Conservation (phyloP, 2,888 invertebrate genomes). For the Apamea crenata region DNA sequence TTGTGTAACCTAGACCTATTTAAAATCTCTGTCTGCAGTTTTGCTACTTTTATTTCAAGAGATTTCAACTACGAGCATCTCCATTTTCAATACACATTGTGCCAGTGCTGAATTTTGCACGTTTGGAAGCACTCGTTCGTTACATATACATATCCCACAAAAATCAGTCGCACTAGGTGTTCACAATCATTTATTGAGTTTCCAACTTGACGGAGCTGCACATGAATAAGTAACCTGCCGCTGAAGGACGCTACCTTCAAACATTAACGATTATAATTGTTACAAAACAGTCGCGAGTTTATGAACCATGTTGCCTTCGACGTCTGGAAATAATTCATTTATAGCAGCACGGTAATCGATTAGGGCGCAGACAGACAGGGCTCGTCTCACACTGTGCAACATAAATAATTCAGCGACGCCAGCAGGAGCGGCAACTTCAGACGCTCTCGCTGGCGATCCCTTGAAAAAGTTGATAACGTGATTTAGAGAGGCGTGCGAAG, state of each 20-base stretch:
- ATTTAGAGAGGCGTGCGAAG: slow-evolving; percentile 76
- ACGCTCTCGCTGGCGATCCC: slow-evolving; percentile 60
- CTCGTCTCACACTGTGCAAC: slow-evolving; percentile 73
- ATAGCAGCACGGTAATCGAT: slow-evolving; percentile 76
- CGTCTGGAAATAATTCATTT: slow-evolving; percentile 78
- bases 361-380: slow-evolving; percentile 73
- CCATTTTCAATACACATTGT: slow-evolving; percentile 21
- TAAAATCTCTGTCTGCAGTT: slow-evolving; percentile 8
- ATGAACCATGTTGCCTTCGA: slow-evolving; percentile 73
- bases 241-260: slow-evolving; percentile 69
- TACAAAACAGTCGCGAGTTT: slow-evolving; percentile 68
- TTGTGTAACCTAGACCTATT: background rate
- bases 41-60: slow-evolving; percentile 19
- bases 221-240: slow-evolving; percentile 44
- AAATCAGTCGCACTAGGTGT: slow-evolving; percentile 24
- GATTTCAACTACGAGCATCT: slow-evolving; percentile 8
- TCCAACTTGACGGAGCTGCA: slow-evolving; percentile 28
- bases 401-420: slow-evolving; percentile 80
- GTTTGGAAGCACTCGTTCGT: slow-evolving; percentile 7
- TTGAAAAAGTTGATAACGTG: slow-evolving; percentile 81
- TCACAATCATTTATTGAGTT: slow-evolving; percentile 29
- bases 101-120: slow-evolving; percentile 1
- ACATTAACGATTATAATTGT: slow-evolving; percentile 69
- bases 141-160: slow-evolving; percentile 1
- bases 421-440: slow-evolving; percentile 48